Conservation (phyloP, 2,797 vertebrate species). For the Falco columbarius region DNA sequence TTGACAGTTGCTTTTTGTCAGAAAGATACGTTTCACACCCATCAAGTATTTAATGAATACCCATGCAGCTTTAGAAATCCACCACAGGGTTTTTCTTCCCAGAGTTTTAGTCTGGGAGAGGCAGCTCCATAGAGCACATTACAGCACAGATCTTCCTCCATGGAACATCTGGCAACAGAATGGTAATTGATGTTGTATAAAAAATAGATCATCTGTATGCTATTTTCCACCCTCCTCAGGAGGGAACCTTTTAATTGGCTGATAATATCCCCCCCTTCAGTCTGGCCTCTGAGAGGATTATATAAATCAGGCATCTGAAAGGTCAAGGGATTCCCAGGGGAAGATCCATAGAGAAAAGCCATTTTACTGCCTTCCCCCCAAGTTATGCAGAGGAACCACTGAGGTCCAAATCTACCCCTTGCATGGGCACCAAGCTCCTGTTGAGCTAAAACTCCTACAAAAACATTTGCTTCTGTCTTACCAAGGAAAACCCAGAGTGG, state of each 20-base stretch:
- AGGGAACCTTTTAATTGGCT: conserved; percentile 62
- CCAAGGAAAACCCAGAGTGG: neutral
- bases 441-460: neutral
- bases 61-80: neutral
- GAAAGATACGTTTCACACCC: neutral
- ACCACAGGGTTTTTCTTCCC: neutral
- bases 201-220: conserved; percentile 34
- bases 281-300: conserved; percentile 36
- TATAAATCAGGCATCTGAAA: conserved; percentile 54
- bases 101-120: neutral
- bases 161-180: conserved; percentile 42
- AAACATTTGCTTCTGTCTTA: neutral
- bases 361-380: neutral
- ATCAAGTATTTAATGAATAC: neutral
- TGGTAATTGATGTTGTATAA: neutral
- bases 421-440: neutral
- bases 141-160: neutral
- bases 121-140: neutral
- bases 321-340: conserved; percentile 47
- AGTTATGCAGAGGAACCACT: neutral
- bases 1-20: neutral
- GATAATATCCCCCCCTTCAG: conserved; percentile 34
- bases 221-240: conserved; percentile 48
- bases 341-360: neutral
- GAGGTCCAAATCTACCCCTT: neutral